Evolutionary conservation across 2,888 invertebrate species (phyloP).

Genomic region (Polydrusus cervinus): DNA sequence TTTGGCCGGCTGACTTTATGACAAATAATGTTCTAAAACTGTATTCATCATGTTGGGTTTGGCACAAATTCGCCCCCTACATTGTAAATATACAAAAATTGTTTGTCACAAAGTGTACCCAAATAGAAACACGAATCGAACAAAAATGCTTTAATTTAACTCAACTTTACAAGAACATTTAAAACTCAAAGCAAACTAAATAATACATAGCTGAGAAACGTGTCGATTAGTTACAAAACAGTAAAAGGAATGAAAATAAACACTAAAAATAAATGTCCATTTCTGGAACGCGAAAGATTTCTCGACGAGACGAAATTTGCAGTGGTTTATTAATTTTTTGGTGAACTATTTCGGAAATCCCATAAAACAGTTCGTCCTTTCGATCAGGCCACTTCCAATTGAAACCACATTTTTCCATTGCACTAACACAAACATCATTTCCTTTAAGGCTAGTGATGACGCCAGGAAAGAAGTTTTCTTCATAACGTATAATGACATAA

Average conservation of each 20-base stretch:
- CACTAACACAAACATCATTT: constrained; percentile 15
- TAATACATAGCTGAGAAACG: constrained; percentile 15
- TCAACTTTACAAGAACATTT: constrained; percentile 9
- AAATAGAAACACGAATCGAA: constrained; percentile 37
- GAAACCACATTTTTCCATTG: constrained; percentile 16
- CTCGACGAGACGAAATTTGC: constrained; percentile 37
- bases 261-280: constrained; percentile 22
- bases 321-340: constrained; percentile 26
- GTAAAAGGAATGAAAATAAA: constrained; percentile 25
- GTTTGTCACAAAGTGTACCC: constrained; percentile 44
- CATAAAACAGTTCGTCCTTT: constrained; percentile 21
- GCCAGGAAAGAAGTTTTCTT: constrained; percentile 31
- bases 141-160: constrained; percentile 24
- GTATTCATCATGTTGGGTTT: too few relatives aligned
- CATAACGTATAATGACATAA: constrained; percentile 32
- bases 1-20: too few relatives aligned
- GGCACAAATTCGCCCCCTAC: too few relatives aligned
- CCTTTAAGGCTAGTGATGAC: constrained; percentile 23
- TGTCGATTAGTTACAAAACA: constrained; percentile 25
- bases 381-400: constrained; percentile 23
- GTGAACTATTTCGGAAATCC: constrained; percentile 36
- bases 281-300: constrained; percentile 26
- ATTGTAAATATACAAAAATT: too few relatives aligned
- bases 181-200: constrained; percentile 30
- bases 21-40: too few relatives aligned